These are phyloP conservation scores for Sarcophaga subvicina DNA, from an alignment of 2,888 invertebrate species.

Conservation along the genomic window DNA sequence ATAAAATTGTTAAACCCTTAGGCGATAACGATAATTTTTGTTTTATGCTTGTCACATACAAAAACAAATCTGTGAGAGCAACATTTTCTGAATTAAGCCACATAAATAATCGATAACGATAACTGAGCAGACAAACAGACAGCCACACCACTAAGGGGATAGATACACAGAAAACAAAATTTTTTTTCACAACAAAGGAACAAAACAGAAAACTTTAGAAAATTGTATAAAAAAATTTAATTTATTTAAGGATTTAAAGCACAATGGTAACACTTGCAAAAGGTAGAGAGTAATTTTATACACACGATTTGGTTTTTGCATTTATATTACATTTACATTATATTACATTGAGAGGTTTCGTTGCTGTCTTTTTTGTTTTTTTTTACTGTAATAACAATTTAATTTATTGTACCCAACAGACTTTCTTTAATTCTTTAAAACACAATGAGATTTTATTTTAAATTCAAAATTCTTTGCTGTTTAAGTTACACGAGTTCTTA, in stretches of 20 bases:
- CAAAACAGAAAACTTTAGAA: too few relatives aligned
- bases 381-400: neutral
- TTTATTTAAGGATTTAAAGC: too few relatives aligned
- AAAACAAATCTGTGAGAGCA: neutral
- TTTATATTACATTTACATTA: too few relatives aligned
- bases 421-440: neutral
- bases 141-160: neutral
- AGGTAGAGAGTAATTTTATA: too few relatives aligned
- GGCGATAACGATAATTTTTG: neutral
- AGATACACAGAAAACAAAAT: slow-evolving; percentile 38
- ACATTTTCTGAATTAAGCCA: neutral
- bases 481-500: too few relatives aligned
- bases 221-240: too few relatives aligned
- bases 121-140: neutral
- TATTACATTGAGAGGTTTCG: too few relatives aligned
- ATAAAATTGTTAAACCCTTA: neutral
- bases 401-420: neutral
- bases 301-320: too few relatives aligned
- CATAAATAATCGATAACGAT: slow-evolving; percentile 43
- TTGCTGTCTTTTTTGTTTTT: neutral
- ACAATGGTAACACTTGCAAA: too few relatives aligned
- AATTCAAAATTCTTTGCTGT: neutral
- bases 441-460: neutral
- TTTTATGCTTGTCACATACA: neutral
- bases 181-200: too few relatives aligned